Percentiles rank a stretch among this genome's conserved stretches.
phyloP scores from a whole-genome alignment of 2,113 vertebrate species.

The Hemiscyllium ocellatum region DNA sequence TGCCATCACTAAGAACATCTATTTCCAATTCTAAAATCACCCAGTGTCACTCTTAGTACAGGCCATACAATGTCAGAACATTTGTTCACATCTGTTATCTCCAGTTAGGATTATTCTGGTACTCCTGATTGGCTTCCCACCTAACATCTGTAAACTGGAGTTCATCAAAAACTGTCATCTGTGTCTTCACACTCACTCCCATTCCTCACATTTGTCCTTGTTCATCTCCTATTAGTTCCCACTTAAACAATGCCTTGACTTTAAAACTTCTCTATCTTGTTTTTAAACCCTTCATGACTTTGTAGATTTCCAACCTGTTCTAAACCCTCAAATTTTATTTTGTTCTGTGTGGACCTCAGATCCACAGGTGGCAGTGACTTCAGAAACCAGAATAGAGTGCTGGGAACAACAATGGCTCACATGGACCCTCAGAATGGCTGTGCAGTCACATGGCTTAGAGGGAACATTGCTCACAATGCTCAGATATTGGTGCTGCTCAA shows the following conservation, averaged over 20 bases:
- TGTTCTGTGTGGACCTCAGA: too few relatives aligned
- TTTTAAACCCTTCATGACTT: too few relatives aligned
- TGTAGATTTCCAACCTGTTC: background rate
- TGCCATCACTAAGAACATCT: too few relatives aligned
- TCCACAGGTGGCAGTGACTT: background rate
- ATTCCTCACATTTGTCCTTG: background rate
- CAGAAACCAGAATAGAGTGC: too few relatives aligned
- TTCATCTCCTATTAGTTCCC: background rate
- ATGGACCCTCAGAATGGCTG: too few relatives aligned
- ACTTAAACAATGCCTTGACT: background rate
- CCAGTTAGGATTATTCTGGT: background rate
- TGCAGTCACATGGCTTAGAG: too few relatives aligned
- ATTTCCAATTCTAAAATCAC: background rate
- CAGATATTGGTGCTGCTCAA: too few relatives aligned
- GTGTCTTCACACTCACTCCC: background rate
- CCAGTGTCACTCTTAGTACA: too few relatives aligned
- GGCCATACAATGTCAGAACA: background rate
- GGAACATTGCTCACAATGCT: too few relatives aligned
- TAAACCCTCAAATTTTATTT: background rate
- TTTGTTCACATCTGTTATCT: background rate
- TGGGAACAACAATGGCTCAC: too few relatives aligned
- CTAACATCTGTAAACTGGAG: background rate
- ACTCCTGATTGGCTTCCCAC: background rate
- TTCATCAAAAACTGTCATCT: background rate
- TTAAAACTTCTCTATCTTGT: too few relatives aligned